A percentile compares a stretch with the other conserved stretches of the same genome.
These are phyloP conservation scores for Halictus ligatus DNA, from an alignment of 2,888 invertebrate genomes.

Conservation along the genomic window DNA sequence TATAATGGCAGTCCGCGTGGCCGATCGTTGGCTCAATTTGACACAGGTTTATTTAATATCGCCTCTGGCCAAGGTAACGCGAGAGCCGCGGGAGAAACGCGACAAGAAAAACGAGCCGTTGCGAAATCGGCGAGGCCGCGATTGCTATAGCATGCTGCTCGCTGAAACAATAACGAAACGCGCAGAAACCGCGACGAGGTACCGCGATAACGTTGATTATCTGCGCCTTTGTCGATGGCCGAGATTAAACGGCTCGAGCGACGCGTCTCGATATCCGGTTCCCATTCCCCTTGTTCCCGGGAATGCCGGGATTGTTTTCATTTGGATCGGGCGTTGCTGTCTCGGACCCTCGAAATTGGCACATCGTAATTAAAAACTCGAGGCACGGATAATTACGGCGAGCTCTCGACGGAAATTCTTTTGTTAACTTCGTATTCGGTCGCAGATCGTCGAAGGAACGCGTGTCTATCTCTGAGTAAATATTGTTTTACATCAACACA, in stretches of 20 bases:
- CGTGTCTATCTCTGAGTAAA: neutral
- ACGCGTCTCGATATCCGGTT: constrained; percentile 1
- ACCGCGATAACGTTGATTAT: constrained; percentile 26
- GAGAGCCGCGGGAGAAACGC: constrained; percentile 13
- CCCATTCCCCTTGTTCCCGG: neutral
- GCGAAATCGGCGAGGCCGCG: constrained; percentile 32
- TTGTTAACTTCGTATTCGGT: neutral
- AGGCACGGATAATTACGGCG: neutral
- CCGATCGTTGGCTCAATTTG: neutral
- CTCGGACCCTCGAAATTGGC: neutral
- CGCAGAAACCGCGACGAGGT: constrained; percentile 20
- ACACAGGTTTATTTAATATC: constrained; percentile 6
- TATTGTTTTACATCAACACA: neutral
- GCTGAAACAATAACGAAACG: constrained; percentile 28
- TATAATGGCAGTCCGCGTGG: neutral
- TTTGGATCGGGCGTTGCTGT: neutral
- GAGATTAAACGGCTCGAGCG: neutral
- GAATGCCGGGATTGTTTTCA: neutral
- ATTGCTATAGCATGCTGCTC: constrained; percentile 6
- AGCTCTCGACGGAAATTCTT: neutral
- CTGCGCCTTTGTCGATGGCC: neutral
- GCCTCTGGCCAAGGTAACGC: constrained; percentile 4
- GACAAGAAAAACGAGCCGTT: constrained; percentile 26
- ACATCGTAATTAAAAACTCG: neutral
- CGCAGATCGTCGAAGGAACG: neutral